Percentiles rank a stretch among this genome's conserved stretches.
Conservation (phyloP, 2,113 vertebrate species). For the Clarias macrocephalus region DNA sequence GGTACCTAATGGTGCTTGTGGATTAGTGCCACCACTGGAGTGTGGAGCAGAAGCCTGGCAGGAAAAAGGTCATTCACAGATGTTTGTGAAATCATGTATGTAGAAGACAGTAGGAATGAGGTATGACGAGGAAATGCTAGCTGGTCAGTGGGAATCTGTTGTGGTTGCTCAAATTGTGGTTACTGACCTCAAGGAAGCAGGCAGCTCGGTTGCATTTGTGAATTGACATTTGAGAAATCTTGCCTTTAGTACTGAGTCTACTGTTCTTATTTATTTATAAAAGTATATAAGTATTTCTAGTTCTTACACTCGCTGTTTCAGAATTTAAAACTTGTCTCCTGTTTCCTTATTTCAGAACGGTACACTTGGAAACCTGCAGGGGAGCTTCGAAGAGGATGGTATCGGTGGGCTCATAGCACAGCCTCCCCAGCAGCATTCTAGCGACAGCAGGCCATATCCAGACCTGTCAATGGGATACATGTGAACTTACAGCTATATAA, state of each 20-base stretch:
- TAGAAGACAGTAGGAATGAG: neutral
- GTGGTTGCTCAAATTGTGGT: neutral
- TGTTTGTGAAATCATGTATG: neutral
- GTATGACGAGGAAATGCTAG: neutral
- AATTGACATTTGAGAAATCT: neutral
- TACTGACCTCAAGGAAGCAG: neutral
- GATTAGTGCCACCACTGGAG: too few relatives aligned
- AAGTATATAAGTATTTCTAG: neutral
- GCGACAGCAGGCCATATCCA: neutral
- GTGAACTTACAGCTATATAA: constrained; percentile 5
- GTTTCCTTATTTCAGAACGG: constrained; percentile 6
- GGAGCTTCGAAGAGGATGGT: neutral
- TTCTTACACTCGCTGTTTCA: neutral
- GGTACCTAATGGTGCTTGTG: too few relatives aligned
- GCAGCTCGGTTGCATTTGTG: neutral
- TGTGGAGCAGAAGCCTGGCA: too few relatives aligned
- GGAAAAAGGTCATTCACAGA: neutral
- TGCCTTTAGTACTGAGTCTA: neutral
- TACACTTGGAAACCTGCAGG: constrained; percentile 6
- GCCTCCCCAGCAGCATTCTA: neutral
- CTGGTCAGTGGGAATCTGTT: neutral
- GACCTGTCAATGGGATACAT: neutral
- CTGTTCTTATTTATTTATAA: neutral
- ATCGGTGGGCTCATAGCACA: neutral
- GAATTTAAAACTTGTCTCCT: neutral